Evolutionary conservation across 1,140 invertebrate genomes (phyloP), one percentile per base, ranked within the genome.

Genomic region (Triops longicaudatus): DNA sequence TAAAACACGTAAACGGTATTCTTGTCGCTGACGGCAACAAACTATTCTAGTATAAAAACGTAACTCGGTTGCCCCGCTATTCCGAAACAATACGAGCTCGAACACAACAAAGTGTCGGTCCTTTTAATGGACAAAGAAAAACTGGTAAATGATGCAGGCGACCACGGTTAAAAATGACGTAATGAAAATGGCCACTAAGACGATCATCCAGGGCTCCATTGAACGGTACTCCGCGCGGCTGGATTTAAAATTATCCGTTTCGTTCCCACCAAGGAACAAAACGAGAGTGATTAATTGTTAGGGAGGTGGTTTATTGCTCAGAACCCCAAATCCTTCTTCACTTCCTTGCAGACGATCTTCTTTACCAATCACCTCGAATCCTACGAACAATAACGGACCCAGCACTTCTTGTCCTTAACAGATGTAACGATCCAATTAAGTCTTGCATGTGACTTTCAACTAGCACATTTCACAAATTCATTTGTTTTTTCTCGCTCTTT

Each of bases 191-290:
- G 37, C 37, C 63, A 77, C 76, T 72, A 77, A 72, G 43, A 73
- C 76, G 73, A 77, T 77, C 76, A 77, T 77, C 76, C 76, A 77
- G 17, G 76, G 76, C 63, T 77, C 76, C 76, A 77, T 77, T 63
- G 50, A 63, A 63, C 17, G 22, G 50, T 14, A 63, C n/a, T 63
- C 22, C 22, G 50, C 22, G 22, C 50, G 14, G 50, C 50, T 63
- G 17, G 50, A 17, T 22, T 0, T 14, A 14, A 63, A 63, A n/a
- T 63, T 63, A n/a, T 22, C 14, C 14, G n/a, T 63, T 63, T n/a
- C 17, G 50, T 22, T 22, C 50, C 22, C 17, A 63, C 6, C 6
- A 6, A 22, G 50, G 50, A 63, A 63, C 50, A 63, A 63, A 63
- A n/a, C 50, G 50, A 63, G 50, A n/a, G 10, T n/a, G 50, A 63